Evolutionary conservation across 2,797 vertebrate genomes (phyloP).

Genomic region (Merluccius polli): DNA sequence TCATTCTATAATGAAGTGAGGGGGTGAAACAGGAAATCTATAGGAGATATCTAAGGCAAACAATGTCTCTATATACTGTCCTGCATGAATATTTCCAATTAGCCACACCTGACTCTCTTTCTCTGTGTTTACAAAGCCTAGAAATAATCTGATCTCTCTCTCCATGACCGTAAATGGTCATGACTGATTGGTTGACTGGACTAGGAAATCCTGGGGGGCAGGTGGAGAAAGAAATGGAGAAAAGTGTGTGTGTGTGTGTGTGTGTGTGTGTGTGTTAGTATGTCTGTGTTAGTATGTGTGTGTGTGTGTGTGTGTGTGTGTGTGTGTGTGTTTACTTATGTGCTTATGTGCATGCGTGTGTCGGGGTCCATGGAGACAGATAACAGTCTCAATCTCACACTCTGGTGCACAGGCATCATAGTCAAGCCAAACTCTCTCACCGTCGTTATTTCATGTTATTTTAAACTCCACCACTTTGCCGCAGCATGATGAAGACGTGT

Average conservation of each 20-base stretch:
- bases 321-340: background rate
- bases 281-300: background rate
- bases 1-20: constrained; percentile 17
- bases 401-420: constrained; percentile 20
- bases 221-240: background rate
- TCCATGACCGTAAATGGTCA: constrained; percentile 22
- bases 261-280: background rate
- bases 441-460: constrained; percentile 2
- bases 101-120: constrained; percentile 37
- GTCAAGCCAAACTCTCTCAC: constrained; percentile 11
- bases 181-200: constrained; percentile 27
- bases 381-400: constrained; percentile 23
- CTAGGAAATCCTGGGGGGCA: background rate
- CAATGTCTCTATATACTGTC: constrained; percentile 40
- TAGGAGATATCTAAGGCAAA: constrained; percentile 26
- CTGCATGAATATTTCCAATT: constrained; percentile 51
- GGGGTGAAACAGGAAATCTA: constrained; percentile 18
- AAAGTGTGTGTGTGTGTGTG: background rate
- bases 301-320: background rate
- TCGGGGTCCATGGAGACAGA: constrained; percentile 12
- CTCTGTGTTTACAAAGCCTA: constrained; percentile 44
- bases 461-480: background rate
- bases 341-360: constrained; percentile 18
- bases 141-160: constrained; percentile 41
- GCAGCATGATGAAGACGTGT: constrained; percentile 16